Conservation (phyloP, 2,888 invertebrate genomes). For the Tenthredo amoena region DNA sequence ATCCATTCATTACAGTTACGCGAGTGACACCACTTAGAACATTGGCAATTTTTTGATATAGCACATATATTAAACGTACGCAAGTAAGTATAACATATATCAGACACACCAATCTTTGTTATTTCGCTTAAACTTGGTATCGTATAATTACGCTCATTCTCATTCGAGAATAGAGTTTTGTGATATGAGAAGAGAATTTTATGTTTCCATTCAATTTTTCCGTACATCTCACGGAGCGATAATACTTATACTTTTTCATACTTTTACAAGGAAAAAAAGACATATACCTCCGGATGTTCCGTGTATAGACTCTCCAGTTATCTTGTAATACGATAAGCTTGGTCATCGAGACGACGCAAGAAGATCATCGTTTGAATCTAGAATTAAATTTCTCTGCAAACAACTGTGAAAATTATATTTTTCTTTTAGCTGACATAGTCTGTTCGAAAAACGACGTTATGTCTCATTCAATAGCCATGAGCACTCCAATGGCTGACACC, state of each 20-base stretch:
- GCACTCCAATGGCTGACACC: background rate
- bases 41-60: background rate
- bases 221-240: too few relatives aligned
- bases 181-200: too few relatives aligned
- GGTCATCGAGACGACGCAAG: background rate
- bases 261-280: background rate
- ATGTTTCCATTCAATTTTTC: too few relatives aligned
- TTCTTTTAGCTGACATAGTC: background rate
- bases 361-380: background rate
- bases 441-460: background rate
- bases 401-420: background rate
- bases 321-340: background rate
- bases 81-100: background rate
- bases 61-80: background rate
- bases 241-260: too few relatives aligned
- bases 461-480: background rate
- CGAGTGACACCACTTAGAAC: background rate
- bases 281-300: background rate
- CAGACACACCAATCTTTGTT: background rate
- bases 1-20: background rate
- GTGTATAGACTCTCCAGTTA: background rate
- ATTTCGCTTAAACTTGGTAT: background rate
- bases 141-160: too few relatives aligned
- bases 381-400: background rate
- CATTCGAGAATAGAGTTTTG: too few relatives aligned